A percentile compares a stretch with the other conserved stretches of the same genome.
Evolutionary conservation across 2,888 invertebrate species (phyloP).

Genomic region (Acrobeloides nanus): DNA sequence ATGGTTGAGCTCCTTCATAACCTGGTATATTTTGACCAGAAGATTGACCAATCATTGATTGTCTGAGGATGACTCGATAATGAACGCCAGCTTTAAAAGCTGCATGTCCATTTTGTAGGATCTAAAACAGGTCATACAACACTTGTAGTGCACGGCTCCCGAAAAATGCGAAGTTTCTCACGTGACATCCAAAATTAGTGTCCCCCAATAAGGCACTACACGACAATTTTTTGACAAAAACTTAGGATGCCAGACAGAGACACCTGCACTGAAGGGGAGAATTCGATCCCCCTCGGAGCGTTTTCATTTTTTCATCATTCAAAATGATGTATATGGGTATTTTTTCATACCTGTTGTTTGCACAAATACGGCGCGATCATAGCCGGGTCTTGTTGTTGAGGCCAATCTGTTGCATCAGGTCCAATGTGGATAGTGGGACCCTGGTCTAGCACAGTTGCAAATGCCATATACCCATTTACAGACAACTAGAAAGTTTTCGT

Average conservation of each 20-base stretch:
- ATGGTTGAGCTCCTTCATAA: too few species aligned
- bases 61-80: conserved; percentile 47
- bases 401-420: conserved; percentile 48
- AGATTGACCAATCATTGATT: conserved; percentile 47
- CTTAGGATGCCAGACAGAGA: too few species aligned
- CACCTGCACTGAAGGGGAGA: too few species aligned
- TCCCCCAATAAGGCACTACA: too few species aligned
- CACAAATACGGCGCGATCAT: conserved; percentile 53
- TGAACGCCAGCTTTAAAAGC: conserved; percentile 47
- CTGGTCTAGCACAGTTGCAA: conserved; percentile 51
- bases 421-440: conserved; percentile 53
- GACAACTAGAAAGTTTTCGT: conserved; percentile 28
- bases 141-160: too few species aligned
- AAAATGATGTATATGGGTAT: too few species aligned
- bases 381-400: conserved; percentile 50
- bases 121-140: conserved; percentile 20
- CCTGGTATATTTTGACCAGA: too few species aligned
- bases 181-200: too few species aligned
- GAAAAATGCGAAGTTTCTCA: too few species aligned
- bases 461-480: conserved; percentile 51
- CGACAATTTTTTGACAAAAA: too few species aligned
- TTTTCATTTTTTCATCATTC: too few species aligned
- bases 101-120: conserved; percentile 42
- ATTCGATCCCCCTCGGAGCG: too few species aligned
- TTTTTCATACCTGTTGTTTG: conserved; percentile 42